A percentile compares a stretch with the other conserved stretches of the same genome.
Conservation (phyloP, 2,797 vertebrate genomes). For the Sebastes hopkinsi region DNA sequence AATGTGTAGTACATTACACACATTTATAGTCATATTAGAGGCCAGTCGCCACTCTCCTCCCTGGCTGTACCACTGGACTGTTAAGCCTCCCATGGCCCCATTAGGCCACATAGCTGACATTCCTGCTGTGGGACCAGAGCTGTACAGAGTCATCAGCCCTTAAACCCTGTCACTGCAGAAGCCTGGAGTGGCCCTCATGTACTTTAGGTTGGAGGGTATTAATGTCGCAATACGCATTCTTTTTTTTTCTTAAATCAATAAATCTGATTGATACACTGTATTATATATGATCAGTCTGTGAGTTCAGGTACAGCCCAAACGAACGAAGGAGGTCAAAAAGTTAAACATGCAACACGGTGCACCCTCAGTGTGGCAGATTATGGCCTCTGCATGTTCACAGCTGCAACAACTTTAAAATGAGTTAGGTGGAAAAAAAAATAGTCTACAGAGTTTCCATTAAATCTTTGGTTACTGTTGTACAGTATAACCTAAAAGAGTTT, state of each 20-base stretch:
- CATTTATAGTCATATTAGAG: constrained; percentile 23
- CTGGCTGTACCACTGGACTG: constrained; percentile 49
- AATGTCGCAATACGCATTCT: not conserved
- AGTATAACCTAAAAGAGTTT: not conserved
- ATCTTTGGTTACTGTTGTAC: not conserved
- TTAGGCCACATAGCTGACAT: constrained; percentile 76
- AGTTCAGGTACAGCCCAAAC: not conserved
- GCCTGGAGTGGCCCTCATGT: constrained; percentile 6
- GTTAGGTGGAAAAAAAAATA: not conserved
- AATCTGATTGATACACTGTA: not conserved
- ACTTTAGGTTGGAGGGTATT: not conserved
- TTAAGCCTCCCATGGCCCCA: constrained; percentile 72
- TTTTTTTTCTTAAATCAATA: not conserved
- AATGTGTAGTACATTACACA: constrained; percentile 8
- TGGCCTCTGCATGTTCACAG: not conserved
- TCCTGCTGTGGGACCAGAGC: constrained; percentile 68
- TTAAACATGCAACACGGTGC: not conserved
- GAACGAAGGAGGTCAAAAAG: not conserved
- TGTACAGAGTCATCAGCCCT: constrained; percentile 63
- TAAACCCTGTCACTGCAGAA: constrained; percentile 49
- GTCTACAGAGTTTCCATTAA: not conserved
- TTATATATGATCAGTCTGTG: not conserved
- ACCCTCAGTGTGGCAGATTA: not conserved
- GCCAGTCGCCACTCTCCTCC: constrained; percentile 28
- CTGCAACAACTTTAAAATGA: not conserved